Conservation (phyloP, 64 coral and sea anemone species). For the Cladopsammia gracilis region DNA sequence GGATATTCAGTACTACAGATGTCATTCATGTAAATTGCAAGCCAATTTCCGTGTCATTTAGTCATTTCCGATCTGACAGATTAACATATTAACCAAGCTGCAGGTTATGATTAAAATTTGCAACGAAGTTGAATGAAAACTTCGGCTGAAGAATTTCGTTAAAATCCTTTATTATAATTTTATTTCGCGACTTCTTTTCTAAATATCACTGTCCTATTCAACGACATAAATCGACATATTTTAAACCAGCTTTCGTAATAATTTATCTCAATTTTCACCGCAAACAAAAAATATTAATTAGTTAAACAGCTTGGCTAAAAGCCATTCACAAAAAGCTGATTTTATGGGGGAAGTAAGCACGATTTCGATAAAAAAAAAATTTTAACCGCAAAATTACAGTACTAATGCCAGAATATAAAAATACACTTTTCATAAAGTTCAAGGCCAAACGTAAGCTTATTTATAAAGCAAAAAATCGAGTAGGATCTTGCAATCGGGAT, state of each 20-base stretch:
- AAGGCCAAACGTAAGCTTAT: not conserved
- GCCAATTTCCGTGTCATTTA: not conserved
- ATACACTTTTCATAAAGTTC: not conserved
- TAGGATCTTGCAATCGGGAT: not conserved
- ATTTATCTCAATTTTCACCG: not conserved
- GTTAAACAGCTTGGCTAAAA: constrained; percentile 1
- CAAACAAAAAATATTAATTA: not conserved
- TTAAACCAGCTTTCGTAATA: not conserved
- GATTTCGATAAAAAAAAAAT: not conserved
- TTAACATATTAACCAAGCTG: too few relatives aligned
- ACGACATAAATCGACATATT: not conserved
- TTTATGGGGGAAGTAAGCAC: not conserved
- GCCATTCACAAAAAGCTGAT: not conserved
- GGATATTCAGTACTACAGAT: not conserved
- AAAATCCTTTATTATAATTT: too few relatives aligned
- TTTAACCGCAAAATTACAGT: not conserved
- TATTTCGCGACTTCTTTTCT: too few relatives aligned
- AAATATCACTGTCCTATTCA: not conserved
- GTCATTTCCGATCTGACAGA: too few relatives aligned
- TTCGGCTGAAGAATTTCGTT: too few relatives aligned
- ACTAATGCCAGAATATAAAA: not conserved
- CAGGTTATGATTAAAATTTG: too few relatives aligned
- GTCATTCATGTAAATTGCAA: not conserved
- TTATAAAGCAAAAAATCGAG: too few relatives aligned
- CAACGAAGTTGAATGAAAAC: too few relatives aligned